phyloP scores from a whole-genome alignment of 1,140 invertebrate genomes.

The Hetaerina americana region DNA sequence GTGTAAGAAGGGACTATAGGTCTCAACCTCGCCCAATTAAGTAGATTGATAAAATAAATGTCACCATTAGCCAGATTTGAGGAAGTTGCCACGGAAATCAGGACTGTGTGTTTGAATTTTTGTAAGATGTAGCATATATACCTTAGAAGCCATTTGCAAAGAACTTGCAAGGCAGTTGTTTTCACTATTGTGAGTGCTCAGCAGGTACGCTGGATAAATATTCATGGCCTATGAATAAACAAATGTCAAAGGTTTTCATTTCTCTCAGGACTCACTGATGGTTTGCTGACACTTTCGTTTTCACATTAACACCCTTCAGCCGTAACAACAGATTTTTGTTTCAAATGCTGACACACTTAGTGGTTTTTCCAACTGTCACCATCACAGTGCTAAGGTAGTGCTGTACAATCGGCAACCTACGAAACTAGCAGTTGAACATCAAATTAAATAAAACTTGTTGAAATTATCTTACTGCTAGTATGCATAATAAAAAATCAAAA shows the following conservation, averaged over 20 bases:
- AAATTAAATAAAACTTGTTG: neutral
- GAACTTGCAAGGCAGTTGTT: neutral
- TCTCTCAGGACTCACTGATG: neutral
- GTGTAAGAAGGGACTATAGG: too few species aligned
- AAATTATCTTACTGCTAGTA: neutral
- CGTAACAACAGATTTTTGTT: neutral
- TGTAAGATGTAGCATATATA: too few species aligned
- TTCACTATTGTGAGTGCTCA: neutral
- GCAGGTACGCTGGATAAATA: neutral
- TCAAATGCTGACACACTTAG: neutral
- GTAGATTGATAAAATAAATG: too few species aligned
- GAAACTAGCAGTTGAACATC: neutral
- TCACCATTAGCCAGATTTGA: too few species aligned
- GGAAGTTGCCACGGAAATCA: too few species aligned
- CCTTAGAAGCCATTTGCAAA: neutral
- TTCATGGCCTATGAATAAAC: neutral
- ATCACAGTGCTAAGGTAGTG: too few species aligned
- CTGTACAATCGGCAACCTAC: neutral
- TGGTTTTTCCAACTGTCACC: neutral
- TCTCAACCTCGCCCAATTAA: too few species aligned
- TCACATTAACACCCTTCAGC: neutral
- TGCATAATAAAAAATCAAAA: neutral
- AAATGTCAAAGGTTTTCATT: neutral
- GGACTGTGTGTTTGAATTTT: too few species aligned
- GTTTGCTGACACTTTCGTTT: neutral